Evolutionary conservation across 1,140 invertebrate species (phyloP).

Genomic region (Prorops nasuta): DNA sequence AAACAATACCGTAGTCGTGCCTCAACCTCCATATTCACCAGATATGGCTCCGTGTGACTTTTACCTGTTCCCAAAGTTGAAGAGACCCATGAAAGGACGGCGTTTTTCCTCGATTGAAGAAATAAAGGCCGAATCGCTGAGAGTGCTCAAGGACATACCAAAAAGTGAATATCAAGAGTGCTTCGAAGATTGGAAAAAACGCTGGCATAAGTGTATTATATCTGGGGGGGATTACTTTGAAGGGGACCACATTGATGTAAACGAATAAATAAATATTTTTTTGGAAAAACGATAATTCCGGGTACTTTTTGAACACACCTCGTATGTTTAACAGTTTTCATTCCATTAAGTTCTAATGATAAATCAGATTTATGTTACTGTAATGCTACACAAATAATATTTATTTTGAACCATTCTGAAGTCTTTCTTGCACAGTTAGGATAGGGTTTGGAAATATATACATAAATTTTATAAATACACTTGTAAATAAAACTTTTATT

Average conservation of each 20-base stretch:
- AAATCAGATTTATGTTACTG: no score
- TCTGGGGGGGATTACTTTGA: slow-evolving; percentile 20
- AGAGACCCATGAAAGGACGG: background rate
- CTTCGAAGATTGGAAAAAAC: slow-evolving; percentile 21
- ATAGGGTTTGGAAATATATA: no score
- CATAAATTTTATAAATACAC: no score
- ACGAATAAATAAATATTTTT: slow-evolving; percentile 10
- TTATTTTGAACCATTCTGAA: no score
- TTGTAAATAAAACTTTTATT: no score
- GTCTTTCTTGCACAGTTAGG: no score
- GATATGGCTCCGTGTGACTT: background rate
- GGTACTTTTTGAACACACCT: no score
- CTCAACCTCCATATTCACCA: background rate
- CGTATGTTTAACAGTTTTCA: no score
- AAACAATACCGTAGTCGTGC: background rate
- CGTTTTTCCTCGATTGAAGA: background rate
- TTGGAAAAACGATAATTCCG: no score
- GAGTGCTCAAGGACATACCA: slow-evolving; percentile 19
- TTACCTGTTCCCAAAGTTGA: background rate
- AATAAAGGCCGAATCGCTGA: background rate
- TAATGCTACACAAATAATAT: no score
- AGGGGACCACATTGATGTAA: slow-evolving; percentile 17
- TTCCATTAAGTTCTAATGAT: no score
- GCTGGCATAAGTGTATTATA: slow-evolving; percentile 19
- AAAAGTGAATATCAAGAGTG: slow-evolving; percentile 17